Conservation (phyloP, 2,797 vertebrate species). For the Peromyscus melanophrys region DNA sequence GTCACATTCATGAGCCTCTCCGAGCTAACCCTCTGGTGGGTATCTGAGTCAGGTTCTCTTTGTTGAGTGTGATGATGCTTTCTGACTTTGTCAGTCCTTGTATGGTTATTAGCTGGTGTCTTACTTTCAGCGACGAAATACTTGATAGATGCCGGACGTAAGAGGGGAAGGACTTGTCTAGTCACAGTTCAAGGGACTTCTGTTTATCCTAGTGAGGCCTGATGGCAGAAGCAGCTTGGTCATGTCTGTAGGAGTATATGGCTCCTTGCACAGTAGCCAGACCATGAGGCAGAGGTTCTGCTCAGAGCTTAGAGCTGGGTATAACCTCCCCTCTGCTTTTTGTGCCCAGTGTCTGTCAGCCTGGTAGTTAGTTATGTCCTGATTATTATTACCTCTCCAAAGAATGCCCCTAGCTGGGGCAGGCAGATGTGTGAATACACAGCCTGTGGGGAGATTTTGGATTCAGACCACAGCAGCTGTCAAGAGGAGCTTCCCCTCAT, state of each 20-base stretch:
- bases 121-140: background rate
- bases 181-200: background rate
- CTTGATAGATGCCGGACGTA: background rate
- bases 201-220: background rate
- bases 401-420: background rate
- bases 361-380: too few relatives aligned
- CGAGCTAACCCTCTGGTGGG: background rate
- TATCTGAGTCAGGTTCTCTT: background rate
- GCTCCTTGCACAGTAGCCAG: background rate
- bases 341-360: background rate
- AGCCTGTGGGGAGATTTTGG: background rate
- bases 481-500: background rate
- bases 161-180: background rate
- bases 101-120: background rate
- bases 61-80: background rate
- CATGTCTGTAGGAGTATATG: accelerated
- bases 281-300: background rate
- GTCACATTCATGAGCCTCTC: background rate
- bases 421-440: background rate
- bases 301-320: background rate
- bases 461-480: background rate
- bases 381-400: background rate
- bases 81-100: conserved; percentile 1
- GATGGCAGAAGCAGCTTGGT: too few relatives aligned
- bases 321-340: background rate